Evolutionary conservation across 1,140 invertebrate genomes (phyloP).

Genomic region (Drosophila subobscura): DNA sequence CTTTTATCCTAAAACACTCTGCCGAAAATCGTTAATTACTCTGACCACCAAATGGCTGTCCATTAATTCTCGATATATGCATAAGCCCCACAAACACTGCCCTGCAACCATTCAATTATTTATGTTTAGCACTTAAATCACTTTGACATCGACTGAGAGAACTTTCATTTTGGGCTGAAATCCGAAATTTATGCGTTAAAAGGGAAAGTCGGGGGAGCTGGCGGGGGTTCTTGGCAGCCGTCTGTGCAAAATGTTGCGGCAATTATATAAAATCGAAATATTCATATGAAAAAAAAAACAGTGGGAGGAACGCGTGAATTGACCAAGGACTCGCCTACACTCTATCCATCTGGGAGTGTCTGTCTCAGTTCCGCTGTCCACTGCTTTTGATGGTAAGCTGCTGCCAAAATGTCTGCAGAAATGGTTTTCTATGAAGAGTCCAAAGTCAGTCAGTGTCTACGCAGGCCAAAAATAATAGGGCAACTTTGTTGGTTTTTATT

Average conservation of each 20-base stretch:
- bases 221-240: neutral
- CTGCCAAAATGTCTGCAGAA: conserved; percentile 70
- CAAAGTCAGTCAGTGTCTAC: conserved; percentile 60
- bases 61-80: conserved; percentile 12
- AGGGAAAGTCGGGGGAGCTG: too few relatives aligned
- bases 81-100: neutral
- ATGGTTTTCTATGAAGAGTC: conserved; percentile 56
- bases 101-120: conserved; percentile 30
- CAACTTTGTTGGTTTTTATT: conserved; percentile 53
- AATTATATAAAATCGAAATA: conserved; percentile 46
- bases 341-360: neutral
- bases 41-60: conserved; percentile 5
- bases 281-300: conserved; percentile 14
- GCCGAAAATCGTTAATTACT: conserved; percentile 4
- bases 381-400: conserved; percentile 24
- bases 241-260: conserved; percentile 19
- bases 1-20: neutral
- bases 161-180: neutral
- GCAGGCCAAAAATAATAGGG: conserved; percentile 70
- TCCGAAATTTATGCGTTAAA: conserved; percentile 23
- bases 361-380: conserved; percentile 6
- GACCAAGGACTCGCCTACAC: conserved; percentile 55
- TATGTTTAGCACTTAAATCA: conserved; percentile 43
- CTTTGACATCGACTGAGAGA: neutral
- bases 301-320: conserved; percentile 25